A percentile compares a stretch with the other conserved stretches of the same genome.
These are phyloP conservation scores for Labrus mixtus DNA, from an alignment of 2,113 vertebrate species.

Conservation along the genomic window DNA sequence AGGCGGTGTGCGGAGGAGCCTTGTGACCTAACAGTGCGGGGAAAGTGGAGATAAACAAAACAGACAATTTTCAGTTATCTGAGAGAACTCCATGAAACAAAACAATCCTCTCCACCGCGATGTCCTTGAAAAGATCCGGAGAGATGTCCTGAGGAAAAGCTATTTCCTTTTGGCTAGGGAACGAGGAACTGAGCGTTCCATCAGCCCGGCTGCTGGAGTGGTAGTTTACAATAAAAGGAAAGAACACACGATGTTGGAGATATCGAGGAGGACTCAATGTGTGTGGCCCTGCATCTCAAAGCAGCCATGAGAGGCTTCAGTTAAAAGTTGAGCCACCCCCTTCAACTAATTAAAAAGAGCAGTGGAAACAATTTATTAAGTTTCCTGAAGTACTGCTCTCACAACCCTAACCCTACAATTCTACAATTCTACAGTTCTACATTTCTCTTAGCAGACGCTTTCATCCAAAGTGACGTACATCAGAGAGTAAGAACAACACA, in stretches of 20 bases:
- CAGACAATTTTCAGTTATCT: conserved; percentile 67
- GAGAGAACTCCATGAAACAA: conserved; percentile 60
- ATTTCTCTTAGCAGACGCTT: no score
- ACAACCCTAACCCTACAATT: no score
- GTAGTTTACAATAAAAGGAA: conserved; percentile 59
- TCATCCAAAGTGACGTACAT: no score
- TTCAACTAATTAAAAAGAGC: no score
- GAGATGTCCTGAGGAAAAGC: conserved; percentile 75
- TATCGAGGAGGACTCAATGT: conserved; percentile 16
- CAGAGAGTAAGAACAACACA: no score
- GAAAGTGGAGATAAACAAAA: conserved; percentile 73
- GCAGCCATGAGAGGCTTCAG: not conserved
- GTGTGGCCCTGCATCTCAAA: no score
- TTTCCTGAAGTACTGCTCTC: no score
- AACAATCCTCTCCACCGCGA: conserved; percentile 56
- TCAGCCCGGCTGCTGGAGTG: conserved; percentile 15
- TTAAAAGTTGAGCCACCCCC: no score
- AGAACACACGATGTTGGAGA: conserved; percentile 31
- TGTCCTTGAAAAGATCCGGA: conserved; percentile 67
- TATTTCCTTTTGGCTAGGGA: conserved; percentile 66
- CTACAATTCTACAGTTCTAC: no score
- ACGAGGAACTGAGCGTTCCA: conserved; percentile 24
- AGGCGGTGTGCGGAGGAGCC: conserved; percentile 41
- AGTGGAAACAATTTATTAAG: not conserved
- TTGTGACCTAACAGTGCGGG: conserved; percentile 61